These are phyloP conservation scores for Myiotriccus ornatus DNA, from an alignment of 2,797 vertebrate species.

Conservation along the genomic window DNA sequence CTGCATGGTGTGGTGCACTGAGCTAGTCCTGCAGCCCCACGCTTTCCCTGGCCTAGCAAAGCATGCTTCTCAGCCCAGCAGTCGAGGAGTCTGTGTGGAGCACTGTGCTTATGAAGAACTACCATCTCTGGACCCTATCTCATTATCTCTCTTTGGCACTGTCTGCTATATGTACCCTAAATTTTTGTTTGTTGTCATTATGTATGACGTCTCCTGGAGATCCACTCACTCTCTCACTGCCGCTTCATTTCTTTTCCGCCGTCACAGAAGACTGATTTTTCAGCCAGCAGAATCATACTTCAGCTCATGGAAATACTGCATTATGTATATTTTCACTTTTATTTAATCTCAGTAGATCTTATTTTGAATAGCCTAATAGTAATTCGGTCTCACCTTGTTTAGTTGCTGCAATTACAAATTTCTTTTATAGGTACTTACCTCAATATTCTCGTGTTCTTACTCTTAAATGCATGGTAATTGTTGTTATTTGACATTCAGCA, in stretches of 20 bases:
- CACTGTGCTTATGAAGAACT: fast-evolving
- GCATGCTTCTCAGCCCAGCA: fast-evolving
- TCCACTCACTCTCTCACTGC: neutral
- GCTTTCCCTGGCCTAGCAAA: neutral
- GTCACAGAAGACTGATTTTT: neutral
- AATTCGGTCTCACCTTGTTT: neutral
- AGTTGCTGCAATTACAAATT: neutral
- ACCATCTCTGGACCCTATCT: neutral
- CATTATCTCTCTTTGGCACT: neutral
- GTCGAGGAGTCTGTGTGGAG: neutral
- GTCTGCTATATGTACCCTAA: neutral
- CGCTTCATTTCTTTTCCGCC: neutral
- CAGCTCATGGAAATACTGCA: neutral
- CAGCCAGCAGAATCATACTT: neutral
- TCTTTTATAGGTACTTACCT: neutral
- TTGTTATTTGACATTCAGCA: neutral
- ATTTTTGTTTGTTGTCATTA: neutral
- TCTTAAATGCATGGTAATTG: neutral
- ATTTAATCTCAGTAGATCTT: neutral
- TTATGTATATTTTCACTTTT: neutral
- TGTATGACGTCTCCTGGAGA: neutral
- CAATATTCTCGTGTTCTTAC: neutral
- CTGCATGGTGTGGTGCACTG: fast-evolving
- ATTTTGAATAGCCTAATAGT: neutral
- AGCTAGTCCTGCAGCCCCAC: neutral